These are phyloP conservation scores for Prionchulus punctatus DNA, from an alignment of 2,888 invertebrate species.

Conservation along the genomic window DNA sequence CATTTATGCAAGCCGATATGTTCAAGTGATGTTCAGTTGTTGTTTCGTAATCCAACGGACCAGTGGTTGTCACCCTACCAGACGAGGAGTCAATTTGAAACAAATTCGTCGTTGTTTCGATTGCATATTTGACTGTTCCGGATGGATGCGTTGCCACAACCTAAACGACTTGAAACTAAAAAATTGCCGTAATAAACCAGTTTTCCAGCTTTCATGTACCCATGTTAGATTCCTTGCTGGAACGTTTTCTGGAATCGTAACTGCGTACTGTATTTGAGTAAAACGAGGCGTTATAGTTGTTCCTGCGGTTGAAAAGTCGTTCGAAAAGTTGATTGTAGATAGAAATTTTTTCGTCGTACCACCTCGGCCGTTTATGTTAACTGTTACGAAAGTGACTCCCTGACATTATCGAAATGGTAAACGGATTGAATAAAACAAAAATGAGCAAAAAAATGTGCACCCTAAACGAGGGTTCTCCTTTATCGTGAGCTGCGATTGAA, in stretches of 20 bases:
- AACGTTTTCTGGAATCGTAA: neutral
- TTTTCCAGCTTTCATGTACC: no score
- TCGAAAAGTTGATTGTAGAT: neutral
- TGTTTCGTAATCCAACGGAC: conserved; percentile 62
- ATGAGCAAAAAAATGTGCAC: no score
- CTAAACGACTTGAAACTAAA: no score
- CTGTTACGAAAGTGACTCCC: neutral
- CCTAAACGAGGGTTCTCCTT: neutral
- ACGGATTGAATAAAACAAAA: no score
- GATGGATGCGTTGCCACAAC: neutral
- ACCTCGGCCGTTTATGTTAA: neutral
- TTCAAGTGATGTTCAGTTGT: conserved; percentile 53
- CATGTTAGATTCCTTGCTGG: neutral
- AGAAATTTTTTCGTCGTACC: neutral
- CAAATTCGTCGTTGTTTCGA: no score
- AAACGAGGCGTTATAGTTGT: no score
- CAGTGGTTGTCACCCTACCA: neutral
- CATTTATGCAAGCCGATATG: neutral
- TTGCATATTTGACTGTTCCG: conserved; percentile 75
- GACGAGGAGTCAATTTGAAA: conserved; percentile 44
- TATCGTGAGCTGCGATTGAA: neutral
- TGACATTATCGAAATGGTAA: no score
- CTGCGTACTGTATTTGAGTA: neutral
- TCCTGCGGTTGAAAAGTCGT: no score
- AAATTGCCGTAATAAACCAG: no score